Evolutionary conservation across 2,113 vertebrate species (phyloP), one percentile per base, ranked within the genome.

Genomic region (Syngnathus scovelli): DNA sequence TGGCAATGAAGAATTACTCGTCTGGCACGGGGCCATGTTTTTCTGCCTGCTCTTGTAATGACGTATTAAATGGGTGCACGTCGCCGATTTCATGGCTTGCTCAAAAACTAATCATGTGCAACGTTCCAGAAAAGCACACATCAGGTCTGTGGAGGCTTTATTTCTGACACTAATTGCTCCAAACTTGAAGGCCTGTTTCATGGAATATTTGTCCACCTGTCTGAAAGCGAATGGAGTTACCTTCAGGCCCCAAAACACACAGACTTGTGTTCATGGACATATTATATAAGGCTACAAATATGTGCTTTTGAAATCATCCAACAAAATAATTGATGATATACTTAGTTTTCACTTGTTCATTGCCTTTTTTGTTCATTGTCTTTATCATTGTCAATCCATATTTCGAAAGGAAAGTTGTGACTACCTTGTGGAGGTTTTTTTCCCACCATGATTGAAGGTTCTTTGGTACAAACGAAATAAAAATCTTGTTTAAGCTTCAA

Each of bases 101-200:
- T 64, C 63, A 27, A 73, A 67, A 19, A 41, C 62, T 84, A 78
- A 83, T 83, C 85, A 73, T 75, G 75, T 76, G 82, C 75, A 74
- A 76, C 68, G 80, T 86, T 84, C 72, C 81, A 70, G 82, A 9
- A 19, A 78, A 73, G 63, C 56, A 70, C 76, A 78, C 75, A 82
- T 85, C 78, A 76, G 71, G 64, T 56, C 37, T 51, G 74, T 73
- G 54, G 41, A 39, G 72, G 44, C 69, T 74, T 64, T 61, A 75
- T n/a, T 46, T 46, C 64, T 87, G 84, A 87, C 81, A 77, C 68
- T 80, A 86, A 89, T 87, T 82, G 76, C 67, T 81, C 69, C 33
- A 1, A 27, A 82, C 78, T 74, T 75, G 68, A 83, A 81, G 79
- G 61, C 71, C 75, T 71, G 67, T 64, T 77, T 80, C 68, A 61